phyloP scores from a whole-genome alignment of 1,140 invertebrate species.

The Heterodera carotae region DNA sequence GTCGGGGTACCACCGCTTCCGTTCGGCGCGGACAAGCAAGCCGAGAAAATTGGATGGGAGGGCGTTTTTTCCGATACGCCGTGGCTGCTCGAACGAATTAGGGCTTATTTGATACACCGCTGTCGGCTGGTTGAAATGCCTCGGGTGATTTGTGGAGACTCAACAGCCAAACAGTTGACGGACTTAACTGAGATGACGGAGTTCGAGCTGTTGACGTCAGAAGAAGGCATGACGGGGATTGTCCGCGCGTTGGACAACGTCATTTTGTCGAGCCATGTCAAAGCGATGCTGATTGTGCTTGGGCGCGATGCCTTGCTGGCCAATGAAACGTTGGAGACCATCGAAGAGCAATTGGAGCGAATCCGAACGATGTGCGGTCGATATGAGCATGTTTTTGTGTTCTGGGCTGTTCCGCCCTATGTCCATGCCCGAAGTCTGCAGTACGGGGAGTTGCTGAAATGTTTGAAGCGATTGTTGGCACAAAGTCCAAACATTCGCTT shows the following conservation, averaged over 20 bases:
- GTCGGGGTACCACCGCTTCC: not conserved
- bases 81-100: not conserved
- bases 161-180: not conserved
- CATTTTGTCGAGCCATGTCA: not conserved
- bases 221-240: not conserved
- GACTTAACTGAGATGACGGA: not conserved
- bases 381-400: not conserved
- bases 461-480: not conserved
- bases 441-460: not conserved
- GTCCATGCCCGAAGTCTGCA: not conserved
- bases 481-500: not conserved
- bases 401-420: conserved; percentile 6
- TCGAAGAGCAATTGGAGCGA: not conserved
- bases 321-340: not conserved
- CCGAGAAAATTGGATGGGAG: not conserved
- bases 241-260: not conserved
- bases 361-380: not conserved
- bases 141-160: not conserved
- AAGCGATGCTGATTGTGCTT: not conserved
- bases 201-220: not conserved
- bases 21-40: not conserved
- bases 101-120: not conserved
- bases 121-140: not conserved
- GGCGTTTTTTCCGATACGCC: not conserved
- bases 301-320: not conserved